Evolutionary conservation across 2,113 vertebrate species (phyloP), one percentile per base, ranked within the genome.

Genomic region (Naja naja): DNA sequence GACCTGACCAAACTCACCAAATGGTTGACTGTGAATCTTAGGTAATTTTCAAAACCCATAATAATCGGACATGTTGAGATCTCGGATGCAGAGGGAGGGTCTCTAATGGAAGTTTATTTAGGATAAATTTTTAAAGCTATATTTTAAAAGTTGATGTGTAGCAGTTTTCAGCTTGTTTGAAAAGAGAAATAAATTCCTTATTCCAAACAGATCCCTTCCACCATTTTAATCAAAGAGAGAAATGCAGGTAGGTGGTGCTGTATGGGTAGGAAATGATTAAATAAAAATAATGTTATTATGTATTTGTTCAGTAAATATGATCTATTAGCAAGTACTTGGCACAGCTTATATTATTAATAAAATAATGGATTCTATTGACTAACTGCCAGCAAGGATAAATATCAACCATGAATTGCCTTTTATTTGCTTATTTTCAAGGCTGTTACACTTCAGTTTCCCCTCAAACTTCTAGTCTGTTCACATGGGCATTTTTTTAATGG

Each of bases 271-370:
- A 90, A 94, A 88, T 55, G 92, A 94, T 43, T 85, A 95, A 53
- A 30, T 85, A 92, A 85, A 91, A 95, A 90, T 93, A 3, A 64
- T 34, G 60, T 30, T 55, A 54, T 27, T 93, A 89, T 91, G 87
- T 0, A 56, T 92, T 92, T 81, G 55, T 1, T 8, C 90, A 53
- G 2, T 94, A 53, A 91, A 58, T 89, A 34, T 90, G 53, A 85
- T 93, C 91, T 85, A 47, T 91, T 87, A 87, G 30, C 25, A 58
- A 43, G 49, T 56, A 10, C 91, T 90, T 94, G 74, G 49, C 91
- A 87, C 6, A 87, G 18, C 47, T 11, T 10, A 0, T 54, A 89
- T 93, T 58, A 88, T 93, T 89, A 92, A 53, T 95, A 86, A 95
- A 85, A 47, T 20, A 89, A 54, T 85, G 39, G 34, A 55, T 91